These are phyloP conservation scores for Nomada ruficornis DNA, from an alignment of 2,888 invertebrate genomes.

Conservation along the genomic window DNA sequence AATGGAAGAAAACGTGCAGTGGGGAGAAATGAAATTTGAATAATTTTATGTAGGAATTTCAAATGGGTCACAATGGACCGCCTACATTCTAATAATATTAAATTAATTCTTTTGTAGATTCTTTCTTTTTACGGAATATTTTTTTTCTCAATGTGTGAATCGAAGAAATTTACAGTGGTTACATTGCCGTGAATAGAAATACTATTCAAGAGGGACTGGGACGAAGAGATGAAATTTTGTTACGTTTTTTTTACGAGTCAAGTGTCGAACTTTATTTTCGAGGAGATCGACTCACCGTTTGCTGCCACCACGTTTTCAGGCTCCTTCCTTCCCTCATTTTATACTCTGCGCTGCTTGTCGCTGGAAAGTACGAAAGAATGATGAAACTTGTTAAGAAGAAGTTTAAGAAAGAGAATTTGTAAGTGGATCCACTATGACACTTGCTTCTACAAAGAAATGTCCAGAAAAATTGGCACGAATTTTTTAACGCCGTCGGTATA, in stretches of 20 bases:
- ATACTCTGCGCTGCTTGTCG: background rate
- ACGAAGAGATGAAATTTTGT: background rate
- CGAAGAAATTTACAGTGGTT: background rate
- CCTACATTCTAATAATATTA: no score
- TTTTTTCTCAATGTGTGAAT: background rate
- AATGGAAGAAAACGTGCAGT: no score
- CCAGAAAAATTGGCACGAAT: background rate
- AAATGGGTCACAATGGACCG: no score
- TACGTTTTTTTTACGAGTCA: background rate
- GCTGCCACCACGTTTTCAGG: background rate
- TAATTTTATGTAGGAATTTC: no score
- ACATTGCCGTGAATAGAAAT: background rate
- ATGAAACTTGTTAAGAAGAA: constrained; percentile 4
- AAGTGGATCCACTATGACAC: background rate
- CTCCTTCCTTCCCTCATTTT: background rate
- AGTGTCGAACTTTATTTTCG: background rate
- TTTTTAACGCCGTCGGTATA: background rate
- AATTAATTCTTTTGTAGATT: no score
- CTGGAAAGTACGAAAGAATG: constrained; percentile 18
- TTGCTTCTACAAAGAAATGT: background rate
- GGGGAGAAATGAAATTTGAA: no score
- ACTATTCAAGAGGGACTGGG: background rate
- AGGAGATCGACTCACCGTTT: constrained; percentile 17
- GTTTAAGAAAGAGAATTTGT: constrained; percentile 6
- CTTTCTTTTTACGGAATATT: no score